Conservation (phyloP, 2,797 vertebrate species). For the Clarias laeviceps region DNA sequence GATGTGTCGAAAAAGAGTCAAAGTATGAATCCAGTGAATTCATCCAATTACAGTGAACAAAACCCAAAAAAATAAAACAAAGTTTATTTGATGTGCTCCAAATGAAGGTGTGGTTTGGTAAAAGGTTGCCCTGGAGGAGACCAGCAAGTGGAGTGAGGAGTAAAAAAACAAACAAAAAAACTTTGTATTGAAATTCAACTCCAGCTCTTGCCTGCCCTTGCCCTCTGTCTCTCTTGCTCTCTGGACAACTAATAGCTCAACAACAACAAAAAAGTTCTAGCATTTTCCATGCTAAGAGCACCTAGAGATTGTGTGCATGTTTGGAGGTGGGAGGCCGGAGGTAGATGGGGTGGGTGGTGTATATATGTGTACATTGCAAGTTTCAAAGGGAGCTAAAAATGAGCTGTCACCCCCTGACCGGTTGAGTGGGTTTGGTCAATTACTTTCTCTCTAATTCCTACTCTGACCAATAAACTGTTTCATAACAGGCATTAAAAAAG, state of each 20-base stretch:
- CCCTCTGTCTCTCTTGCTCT: slow-evolving; percentile 17
- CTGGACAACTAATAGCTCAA: background rate
- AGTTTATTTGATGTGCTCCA: background rate
- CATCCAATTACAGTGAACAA: background rate
- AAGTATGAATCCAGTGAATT: background rate
- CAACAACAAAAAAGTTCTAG: background rate
- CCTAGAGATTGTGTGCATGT: background rate
- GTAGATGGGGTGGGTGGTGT: background rate
- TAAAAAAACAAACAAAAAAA: background rate
- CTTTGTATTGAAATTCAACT: slow-evolving; percentile 27
- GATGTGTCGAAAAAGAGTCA: background rate
- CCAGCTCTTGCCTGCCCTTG: background rate
- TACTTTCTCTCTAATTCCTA: slow-evolving; percentile 17
- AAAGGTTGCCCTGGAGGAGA: slow-evolving; percentile 2
- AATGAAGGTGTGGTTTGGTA: slow-evolving; percentile 12
- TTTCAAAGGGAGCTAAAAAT: slow-evolving; percentile 3
- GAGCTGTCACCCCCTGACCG: background rate
- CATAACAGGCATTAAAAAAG: slow-evolving; percentile 22
- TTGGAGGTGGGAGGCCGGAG: background rate
- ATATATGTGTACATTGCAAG: background rate
- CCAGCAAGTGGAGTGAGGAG: background rate
- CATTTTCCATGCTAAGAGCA: background rate
- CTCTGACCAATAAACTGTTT: slow-evolving; percentile 28
- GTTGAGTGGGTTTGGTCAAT: slow-evolving; percentile 22
- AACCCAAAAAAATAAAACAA: background rate